phyloP scores from a whole-genome alignment of 2,113 vertebrate genomes.

The Amphiprion ocellaris region DNA sequence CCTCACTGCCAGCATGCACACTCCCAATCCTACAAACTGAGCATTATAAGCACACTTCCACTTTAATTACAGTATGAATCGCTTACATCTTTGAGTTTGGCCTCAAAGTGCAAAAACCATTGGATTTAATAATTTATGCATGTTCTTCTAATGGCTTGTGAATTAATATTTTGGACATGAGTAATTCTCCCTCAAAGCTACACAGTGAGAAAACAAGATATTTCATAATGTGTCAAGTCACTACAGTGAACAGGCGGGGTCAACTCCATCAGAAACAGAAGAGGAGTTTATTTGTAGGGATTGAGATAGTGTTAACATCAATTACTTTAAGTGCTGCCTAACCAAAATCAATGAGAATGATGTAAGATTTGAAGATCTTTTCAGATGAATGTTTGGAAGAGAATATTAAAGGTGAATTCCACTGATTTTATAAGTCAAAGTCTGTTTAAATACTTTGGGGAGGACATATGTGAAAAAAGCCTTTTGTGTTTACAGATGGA shows the following conservation, averaged over 20 bases:
- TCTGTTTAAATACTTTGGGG: conserved; percentile 1
- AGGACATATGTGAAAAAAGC: neutral
- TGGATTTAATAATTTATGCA: conserved; percentile 66
- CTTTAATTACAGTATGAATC: conserved; percentile 70
- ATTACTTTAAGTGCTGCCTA: conserved; percentile 1
- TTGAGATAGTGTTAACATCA: conserved; percentile 23
- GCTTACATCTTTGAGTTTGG: conserved; percentile 69
- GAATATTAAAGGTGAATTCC: neutral
- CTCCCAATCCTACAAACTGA: conserved; percentile 63
- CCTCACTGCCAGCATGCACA: conserved; percentile 61
- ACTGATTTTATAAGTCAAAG: neutral
- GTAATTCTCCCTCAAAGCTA: conserved; percentile 46
- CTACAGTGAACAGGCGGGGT: neutral
- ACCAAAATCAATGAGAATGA: conserved; percentile 3
- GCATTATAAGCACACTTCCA: conserved; percentile 64
- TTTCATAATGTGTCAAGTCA: conserved; percentile 41
- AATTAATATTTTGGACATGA: conserved; percentile 53
- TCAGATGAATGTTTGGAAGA: neutral
- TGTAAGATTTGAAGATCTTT: neutral
- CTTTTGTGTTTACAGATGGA: neutral
- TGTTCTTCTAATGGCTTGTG: conserved; percentile 52
- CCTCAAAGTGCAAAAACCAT: conserved; percentile 57
- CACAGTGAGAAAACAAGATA: conserved; percentile 27
- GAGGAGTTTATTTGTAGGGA: conserved; percentile 18
- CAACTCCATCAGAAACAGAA: conserved; percentile 13